Evolutionary conservation across 2,888 invertebrate genomes (phyloP).

Genomic region (Anodontia alba): DNA sequence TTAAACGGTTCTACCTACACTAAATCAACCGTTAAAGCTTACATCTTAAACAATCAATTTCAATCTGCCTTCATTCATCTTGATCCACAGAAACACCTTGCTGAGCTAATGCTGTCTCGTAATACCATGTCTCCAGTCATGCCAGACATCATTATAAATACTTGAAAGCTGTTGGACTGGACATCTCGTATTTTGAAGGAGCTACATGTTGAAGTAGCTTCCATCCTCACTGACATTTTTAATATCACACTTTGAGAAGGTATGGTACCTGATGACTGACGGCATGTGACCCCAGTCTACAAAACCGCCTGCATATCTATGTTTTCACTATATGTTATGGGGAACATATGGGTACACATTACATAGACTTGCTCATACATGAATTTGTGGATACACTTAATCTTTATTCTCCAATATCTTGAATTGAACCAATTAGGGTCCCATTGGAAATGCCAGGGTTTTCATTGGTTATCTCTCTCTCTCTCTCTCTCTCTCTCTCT

Average conservation of each 20-base stretch:
- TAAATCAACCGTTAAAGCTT: background rate
- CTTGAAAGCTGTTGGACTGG: background rate
- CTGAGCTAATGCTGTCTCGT: background rate
- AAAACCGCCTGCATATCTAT: no score
- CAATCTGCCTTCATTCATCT: background rate
- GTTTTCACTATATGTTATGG: no score
- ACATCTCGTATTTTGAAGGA: constrained; percentile 2
- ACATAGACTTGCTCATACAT: no score
- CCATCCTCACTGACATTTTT: background rate
- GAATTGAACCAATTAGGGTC: no score
- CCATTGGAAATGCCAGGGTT: no score
- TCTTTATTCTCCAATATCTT: no score
- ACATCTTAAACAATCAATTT: background rate
- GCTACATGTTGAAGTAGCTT: background rate
- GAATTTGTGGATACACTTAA: no score
- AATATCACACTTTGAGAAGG: background rate
- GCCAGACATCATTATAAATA: background rate
- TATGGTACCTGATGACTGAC: background rate
- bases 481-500: no score
- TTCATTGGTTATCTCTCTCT: no score
- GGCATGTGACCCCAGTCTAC: background rate
- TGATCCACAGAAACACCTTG: background rate
- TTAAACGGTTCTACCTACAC: background rate
- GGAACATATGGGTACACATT: no score
- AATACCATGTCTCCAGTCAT: background rate